Base-by-base conservation (phyloP, 1,140 invertebrate genomes). In the Cyclargus thomasi region DNA sequence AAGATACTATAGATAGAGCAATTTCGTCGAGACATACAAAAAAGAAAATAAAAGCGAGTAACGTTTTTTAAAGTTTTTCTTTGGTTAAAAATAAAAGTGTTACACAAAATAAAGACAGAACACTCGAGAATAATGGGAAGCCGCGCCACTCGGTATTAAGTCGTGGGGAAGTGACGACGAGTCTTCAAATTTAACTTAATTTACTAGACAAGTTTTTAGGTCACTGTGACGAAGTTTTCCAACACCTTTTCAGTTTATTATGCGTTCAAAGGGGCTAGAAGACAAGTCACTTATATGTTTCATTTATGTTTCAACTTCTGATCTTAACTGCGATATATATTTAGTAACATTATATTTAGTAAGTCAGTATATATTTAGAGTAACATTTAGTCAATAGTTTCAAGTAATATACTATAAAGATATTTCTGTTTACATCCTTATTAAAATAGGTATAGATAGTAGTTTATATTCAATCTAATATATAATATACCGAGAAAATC, bases 211-310 rank as follows among this genome's bases (percentile, higher is more conserved):
- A 75, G 67, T 86, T 83, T 84, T 82, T 84, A 80, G 77, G 75
- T 81, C 80, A 75, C 74, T 74, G 77, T 75, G 73, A 78, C 73
- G 75, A 71, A 83, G 39, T 47, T 47, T 47, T 47, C 11, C 39
- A 47, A 79, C 79, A 77, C 75, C 80, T 86, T 85, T 83, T 85
- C 82, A 80, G 78, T 86, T 85, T 80, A 86, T 83, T 85, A 83
- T 83, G 79, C 75, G 71, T 75, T 73, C 20, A 64, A 64, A 64
- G 39, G 10, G 39, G 14, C n/a, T n/a, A 11, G 39, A 47, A 16
- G 11, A 47, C 39, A 35, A 35, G 29, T 8, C 29, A 35, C 11
- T 47, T 47, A 2, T 47, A 8, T 35, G 29, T 3, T 35, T n/a
- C n/a, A n/a, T n/a, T n/a, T n/a, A n/a, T n/a, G n/a, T n/a, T n/a